A percentile compares a stretch with the other conserved stretches of the same genome.
phyloP scores from a whole-genome alignment of 2,113 vertebrate species.

The Periophthalmus modestus region DNA sequence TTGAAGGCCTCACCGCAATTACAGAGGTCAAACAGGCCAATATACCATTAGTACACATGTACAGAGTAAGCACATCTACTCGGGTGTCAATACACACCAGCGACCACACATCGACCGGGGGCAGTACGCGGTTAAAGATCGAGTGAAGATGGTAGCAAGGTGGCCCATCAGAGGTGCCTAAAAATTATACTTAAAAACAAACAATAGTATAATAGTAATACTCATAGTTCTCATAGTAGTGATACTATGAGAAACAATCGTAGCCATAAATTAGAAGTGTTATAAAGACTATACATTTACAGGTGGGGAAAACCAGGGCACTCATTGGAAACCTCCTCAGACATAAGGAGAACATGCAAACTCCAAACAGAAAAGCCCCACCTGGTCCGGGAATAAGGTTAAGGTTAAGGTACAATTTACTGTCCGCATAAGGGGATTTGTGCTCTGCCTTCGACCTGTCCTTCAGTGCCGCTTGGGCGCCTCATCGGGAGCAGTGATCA shows the following conservation, averaged over 20 bases:
- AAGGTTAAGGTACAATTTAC: too few species aligned
- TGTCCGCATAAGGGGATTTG: too few species aligned
- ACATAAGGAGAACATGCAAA: neutral
- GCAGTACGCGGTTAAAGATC: neutral
- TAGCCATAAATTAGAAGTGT: neutral
- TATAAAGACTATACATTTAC: neutral
- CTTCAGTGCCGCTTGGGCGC: too few species aligned
- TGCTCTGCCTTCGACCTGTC: too few species aligned
- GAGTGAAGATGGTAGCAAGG: neutral
- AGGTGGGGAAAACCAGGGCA: neutral
- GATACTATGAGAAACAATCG: neutral
- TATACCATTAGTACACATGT: constrained; percentile 14
- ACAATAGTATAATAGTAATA: neutral
- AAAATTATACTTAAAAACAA: too few species aligned
- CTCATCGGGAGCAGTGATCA: too few species aligned
- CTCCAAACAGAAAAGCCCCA: neutral
- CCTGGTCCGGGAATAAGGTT: too few species aligned
- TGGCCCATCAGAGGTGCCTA: too few species aligned
- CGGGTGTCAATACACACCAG: constrained; percentile 27
- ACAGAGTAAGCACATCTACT: constrained; percentile 14
- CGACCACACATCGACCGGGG: neutral
- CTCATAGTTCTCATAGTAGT: too few species aligned
- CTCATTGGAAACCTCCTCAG: neutral
- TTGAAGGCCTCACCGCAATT: constrained; percentile 37
- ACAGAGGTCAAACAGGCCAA: constrained; percentile 57